Evolutionary conservation across 2,113 vertebrate species (phyloP), one percentile per base, ranked within the genome.

Genomic region (Capricornis sumatraensis): DNA sequence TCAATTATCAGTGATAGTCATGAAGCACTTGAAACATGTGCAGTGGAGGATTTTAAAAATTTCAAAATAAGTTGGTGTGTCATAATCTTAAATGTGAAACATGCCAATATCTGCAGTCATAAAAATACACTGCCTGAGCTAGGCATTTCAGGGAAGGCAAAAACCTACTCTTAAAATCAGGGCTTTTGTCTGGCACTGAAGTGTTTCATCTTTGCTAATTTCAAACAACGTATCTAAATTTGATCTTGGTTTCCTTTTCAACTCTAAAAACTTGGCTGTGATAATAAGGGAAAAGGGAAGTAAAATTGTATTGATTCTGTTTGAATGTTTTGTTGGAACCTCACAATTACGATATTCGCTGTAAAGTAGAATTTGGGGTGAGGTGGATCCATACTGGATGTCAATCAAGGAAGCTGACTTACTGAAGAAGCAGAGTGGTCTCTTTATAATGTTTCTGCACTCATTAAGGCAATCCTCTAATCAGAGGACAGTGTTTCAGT

Each of bases 1-100:
- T 98, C 99, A 99, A 99, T 99, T 99, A 99, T 99, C 99, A 99
- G 98, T 97, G 98, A 98, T 99, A 99, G 99, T 99, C 99, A 99
- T 98, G 98, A 99, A 99, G 98, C 98, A 98, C 98, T 99, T 98
- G 98, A 98, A 99, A 99, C 99, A 99, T 98, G 97, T 96, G 95
- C 98, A 98, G 98, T 98, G 98, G 98, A 99, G 99, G 98, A 98
- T 98, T 99, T 98, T 98, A 98, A 98, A 99, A 98, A 99, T 98
- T 99, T 99, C 98, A 98, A 98, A 99, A 99, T 99, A 99, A 98
- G 98, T 99, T 99, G 98, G 98, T 99, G 99, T 99, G 99, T 99
- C 98, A 99, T 99, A 99, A 98, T 99, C 98, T 99, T 98, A 98
- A 99, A 98, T 99, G 98, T 99, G 98, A 99, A 98, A 98, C 97